These are phyloP conservation scores for Melanotaenia trifasciata DNA, from an alignment of 2,797 vertebrate genomes.

Conservation along the genomic window DNA sequence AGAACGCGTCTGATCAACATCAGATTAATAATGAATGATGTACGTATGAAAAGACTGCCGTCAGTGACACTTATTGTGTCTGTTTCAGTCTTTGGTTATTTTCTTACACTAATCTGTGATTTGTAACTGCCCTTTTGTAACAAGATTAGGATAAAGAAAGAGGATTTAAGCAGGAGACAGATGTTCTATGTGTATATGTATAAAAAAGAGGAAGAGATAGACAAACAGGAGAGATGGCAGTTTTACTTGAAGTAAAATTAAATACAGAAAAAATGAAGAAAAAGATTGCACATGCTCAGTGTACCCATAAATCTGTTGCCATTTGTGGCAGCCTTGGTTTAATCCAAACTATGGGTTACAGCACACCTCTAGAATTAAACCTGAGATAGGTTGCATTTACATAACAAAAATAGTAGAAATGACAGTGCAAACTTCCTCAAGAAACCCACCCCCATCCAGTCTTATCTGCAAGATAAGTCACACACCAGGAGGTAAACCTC, in stretches of 20 bases:
- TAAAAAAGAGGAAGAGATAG: conserved; percentile 12
- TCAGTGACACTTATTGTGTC: conserved; percentile 30
- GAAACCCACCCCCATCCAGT: conserved; percentile 19
- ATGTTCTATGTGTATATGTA: conserved; percentile 63
- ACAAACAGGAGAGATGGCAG: conserved; percentile 11
- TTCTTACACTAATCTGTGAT: conserved; percentile 61
- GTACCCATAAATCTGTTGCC: background rate
- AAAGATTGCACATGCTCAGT: background rate
- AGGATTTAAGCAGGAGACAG: conserved; percentile 77
- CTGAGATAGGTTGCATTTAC: conserved; percentile 15
- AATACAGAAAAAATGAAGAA: conserved; percentile 5
- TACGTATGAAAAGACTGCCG: background rate
- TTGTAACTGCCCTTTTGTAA: conserved; percentile 74
- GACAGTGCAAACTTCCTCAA: background rate
- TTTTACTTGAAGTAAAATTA: background rate
- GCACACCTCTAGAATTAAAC: conserved; percentile 42
- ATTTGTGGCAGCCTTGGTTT: conserved; percentile 20
- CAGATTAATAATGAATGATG: background rate
- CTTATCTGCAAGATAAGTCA: conserved; percentile 31
- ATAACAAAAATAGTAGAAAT: conserved; percentile 25
- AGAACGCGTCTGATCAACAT: background rate
- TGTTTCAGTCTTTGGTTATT: conserved; percentile 54
- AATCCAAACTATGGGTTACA: conserved; percentile 15
- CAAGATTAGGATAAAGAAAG: conserved; percentile 78
- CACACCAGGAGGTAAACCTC: conserved; percentile 75